phyloP scores from a whole-genome alignment of 2,888 invertebrate species.

The Epinotia brunnichana region DNA sequence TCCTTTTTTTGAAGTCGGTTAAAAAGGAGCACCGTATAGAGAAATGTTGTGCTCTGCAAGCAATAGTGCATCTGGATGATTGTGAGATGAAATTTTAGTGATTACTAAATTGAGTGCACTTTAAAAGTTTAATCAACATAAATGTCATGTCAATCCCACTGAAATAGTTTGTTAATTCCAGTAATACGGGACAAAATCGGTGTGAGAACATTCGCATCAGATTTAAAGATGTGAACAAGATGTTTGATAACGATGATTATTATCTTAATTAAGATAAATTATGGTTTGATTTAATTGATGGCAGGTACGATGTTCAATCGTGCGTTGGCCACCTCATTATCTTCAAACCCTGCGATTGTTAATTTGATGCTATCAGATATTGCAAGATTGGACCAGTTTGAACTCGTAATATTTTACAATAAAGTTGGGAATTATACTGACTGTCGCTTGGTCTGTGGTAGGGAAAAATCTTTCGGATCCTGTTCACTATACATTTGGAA shows the following conservation, averaged over 20 bases:
- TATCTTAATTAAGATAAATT: conserved; percentile 44
- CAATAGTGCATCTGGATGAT: background rate
- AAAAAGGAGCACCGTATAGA: too few species aligned
- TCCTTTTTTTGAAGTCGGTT: too few species aligned
- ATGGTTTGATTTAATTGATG: conserved; percentile 44
- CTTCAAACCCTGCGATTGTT: conserved; percentile 33
- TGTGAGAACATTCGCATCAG: conserved; percentile 40
- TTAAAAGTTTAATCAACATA: background rate
- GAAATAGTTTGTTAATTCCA: background rate
- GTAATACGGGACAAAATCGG: conserved; percentile 20
- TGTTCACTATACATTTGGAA: background rate
- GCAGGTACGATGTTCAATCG: conserved; percentile 41
- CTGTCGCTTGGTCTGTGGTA: background rate
- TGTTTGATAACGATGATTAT: conserved; percentile 41
- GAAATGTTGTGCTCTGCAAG: too few species aligned
- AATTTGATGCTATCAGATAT: conserved; percentile 24
- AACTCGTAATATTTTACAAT: background rate
- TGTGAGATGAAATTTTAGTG: background rate
- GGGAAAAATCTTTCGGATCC: background rate
- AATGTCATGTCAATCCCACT: background rate
- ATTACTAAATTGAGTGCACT: background rate
- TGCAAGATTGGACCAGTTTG: background rate
- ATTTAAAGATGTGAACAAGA: conserved; percentile 40
- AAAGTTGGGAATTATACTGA: conserved; percentile 9
- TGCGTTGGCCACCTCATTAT: conserved; percentile 42